A percentile compares a stretch with the other conserved stretches of the same genome.
phyloP scores from a whole-genome alignment of 1,140 invertebrate genomes.

The Scylla paramamosain region DNA sequence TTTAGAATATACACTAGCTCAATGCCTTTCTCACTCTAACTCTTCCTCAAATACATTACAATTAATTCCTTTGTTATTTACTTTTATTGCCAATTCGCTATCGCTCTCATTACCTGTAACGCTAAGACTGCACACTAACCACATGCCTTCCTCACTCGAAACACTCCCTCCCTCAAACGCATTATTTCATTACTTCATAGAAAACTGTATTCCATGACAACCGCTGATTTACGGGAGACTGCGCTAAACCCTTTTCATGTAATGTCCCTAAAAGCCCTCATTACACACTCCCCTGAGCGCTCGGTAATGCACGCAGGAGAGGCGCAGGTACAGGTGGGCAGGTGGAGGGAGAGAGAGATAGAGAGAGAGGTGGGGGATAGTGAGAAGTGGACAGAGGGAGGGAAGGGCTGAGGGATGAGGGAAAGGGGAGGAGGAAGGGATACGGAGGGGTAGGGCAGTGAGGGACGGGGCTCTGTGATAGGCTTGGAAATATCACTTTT shows the following conservation, averaged over 20 bases:
- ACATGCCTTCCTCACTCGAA: too few species aligned
- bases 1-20: too few species aligned
- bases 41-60: neutral
- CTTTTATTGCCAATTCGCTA: neutral
- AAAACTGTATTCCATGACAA: neutral
- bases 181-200: neutral
- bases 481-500: neutral
- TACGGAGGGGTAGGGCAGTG: neutral
- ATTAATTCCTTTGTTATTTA: neutral
- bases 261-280: neutral
- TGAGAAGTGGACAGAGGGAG: neutral
- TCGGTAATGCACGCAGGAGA: too few species aligned
- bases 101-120: neutral
- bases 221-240: neutral
- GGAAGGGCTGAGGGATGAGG: neutral
- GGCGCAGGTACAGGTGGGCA: neutral
- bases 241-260: conserved; percentile 1
- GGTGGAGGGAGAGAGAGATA: neutral
- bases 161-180: neutral
- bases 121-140: too few species aligned
- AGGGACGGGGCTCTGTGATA: neutral
- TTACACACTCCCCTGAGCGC: neutral
- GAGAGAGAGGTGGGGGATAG: neutral
- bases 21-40: too few species aligned
- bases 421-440: neutral